Percentiles rank a stretch among this genome's conserved stretches.
These are phyloP conservation scores for Tetanocera ferruginea DNA, from an alignment of 2,888 invertebrate species.

Conservation along the genomic window DNA sequence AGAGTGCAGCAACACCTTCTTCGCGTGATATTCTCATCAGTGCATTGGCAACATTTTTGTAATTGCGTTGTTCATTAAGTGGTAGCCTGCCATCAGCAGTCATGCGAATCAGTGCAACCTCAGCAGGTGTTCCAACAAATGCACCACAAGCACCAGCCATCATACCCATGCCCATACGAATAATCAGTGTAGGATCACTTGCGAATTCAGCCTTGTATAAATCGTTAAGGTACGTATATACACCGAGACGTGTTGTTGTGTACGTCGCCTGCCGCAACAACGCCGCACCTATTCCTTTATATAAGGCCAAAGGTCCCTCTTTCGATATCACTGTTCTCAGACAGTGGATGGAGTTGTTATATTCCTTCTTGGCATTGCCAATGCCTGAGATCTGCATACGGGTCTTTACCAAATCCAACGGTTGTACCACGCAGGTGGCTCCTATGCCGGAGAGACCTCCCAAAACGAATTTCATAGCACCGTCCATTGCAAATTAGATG, in stretches of 20 bases:
- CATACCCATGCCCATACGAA: constrained; percentile 87
- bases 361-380: constrained; percentile 71
- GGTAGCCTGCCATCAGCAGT: constrained; percentile 98
- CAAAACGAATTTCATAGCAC: constrained; percentile 79
- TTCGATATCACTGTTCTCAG: constrained; percentile 83
- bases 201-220: constrained; percentile 75
- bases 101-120: constrained; percentile 97
- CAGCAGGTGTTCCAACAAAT: constrained; percentile 97
- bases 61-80: constrained; percentile 88
- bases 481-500: constrained; percentile 17
- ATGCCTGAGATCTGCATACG: constrained; percentile 90
- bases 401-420: constrained; percentile 96
- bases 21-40: constrained; percentile 82
- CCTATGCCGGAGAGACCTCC: constrained; percentile 91
- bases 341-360: constrained; percentile 85
- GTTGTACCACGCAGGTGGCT: constrained; percentile 95
- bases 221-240: constrained; percentile 93
- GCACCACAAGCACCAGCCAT: constrained; percentile 81
- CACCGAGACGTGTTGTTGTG: constrained; percentile 95
- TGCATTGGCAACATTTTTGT: constrained; percentile 93
- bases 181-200: constrained; percentile 82
- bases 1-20: constrained; percentile 84
- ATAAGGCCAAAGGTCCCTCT: constrained; percentile 89
- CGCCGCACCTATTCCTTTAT: constrained; percentile 93
- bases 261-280: constrained; percentile 96